These are phyloP conservation scores for Amphiprion clarkii DNA, from an alignment of 2,797 vertebrate genomes.

Conservation along the genomic window DNA sequence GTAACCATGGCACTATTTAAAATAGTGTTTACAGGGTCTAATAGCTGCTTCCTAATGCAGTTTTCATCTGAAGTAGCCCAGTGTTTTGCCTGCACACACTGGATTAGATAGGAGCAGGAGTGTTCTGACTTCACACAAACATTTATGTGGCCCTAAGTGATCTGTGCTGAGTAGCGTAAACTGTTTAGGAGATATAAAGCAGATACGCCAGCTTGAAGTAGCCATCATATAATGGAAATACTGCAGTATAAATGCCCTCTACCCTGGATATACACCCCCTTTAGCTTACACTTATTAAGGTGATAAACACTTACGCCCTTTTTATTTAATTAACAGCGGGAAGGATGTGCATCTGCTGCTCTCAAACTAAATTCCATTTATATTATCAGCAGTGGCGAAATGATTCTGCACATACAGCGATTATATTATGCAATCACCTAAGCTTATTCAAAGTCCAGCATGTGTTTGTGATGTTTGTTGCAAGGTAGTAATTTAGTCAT, in stretches of 20 bases:
- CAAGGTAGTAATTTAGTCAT: background rate
- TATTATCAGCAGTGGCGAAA: conserved; percentile 26
- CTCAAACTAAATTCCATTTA: conserved; percentile 40
- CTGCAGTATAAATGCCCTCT: conserved; percentile 35
- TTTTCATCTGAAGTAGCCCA: background rate
- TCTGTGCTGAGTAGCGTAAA: conserved; percentile 30
- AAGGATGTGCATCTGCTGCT: conserved; percentile 18
- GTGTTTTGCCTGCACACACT: conserved; percentile 7
- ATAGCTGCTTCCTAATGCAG: background rate
- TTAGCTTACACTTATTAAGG: conserved; percentile 24
- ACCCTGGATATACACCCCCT: background rate
- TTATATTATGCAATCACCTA: background rate
- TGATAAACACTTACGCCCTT: conserved; percentile 40
- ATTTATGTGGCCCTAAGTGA: conserved; percentile 33
- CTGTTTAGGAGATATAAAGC: conserved; percentile 38
- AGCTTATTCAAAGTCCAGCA: background rate
- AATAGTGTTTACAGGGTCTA: background rate
- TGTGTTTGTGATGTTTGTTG: conserved; percentile 11
- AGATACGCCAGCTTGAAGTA: conserved; percentile 13
- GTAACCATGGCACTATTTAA: background rate
- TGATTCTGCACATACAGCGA: conserved; percentile 17
- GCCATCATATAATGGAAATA: conserved; percentile 50
- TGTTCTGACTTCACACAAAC: conserved; percentile 29
- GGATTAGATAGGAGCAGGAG: background rate
- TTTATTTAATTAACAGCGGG: conserved; percentile 58